Base-by-base conservation (phyloP, 2,888 invertebrate genomes). In the Chrysina gloriosa region DNA sequence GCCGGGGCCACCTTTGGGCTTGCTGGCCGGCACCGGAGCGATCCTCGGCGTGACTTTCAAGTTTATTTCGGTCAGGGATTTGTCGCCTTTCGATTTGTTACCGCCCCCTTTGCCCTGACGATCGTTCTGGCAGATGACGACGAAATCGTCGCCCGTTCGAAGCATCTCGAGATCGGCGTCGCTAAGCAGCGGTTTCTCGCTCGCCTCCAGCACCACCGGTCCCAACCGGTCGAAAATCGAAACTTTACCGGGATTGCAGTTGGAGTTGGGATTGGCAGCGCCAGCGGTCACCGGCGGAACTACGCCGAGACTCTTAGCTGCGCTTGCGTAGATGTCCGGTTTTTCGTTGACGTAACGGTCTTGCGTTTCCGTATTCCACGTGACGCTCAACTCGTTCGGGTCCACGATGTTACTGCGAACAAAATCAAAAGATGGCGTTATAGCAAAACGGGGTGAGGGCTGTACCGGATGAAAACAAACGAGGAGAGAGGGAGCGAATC, bases 131-230 rank as follows among this genome's bases (percentile, higher is more conserved):
- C 58, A 47, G 19, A 45, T 11, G 1, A 47, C 29, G 21, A 52
- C 23, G 7, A 45, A 58, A 21, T 69, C 67, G 71, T 78, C 71
- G 5, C 70, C 70, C n/a, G 61, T 27, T n/a, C 63, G 42, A 34
- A 73, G 47, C 29, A 65, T 74, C 69, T 80, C 77, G 31, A 83
- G 73, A 71, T 83, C 82, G 27, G 79, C 80, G 3, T 79, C 72
- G 63, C 79, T 80, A 14, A 83, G 79, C 0, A 81, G 81, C 0
- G 82, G 82, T 72, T 79, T 81, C 1, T 56, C 45, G 3, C 45
- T 21, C 5, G 23, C 58, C 6, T 66, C 56, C 3, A 58, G 52
- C 0, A 72, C 64, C 25, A 63, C 68, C 0, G 68, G 48, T 3
- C 71, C 71, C 16, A 72, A 50, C 48, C 70, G 66, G 7, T 70